A percentile compares a stretch with the other conserved stretches of the same genome.
These are phyloP conservation scores for Morpho achilles DNA, from an alignment of 2,888 invertebrate genomes.

Conservation along the genomic window DNA sequence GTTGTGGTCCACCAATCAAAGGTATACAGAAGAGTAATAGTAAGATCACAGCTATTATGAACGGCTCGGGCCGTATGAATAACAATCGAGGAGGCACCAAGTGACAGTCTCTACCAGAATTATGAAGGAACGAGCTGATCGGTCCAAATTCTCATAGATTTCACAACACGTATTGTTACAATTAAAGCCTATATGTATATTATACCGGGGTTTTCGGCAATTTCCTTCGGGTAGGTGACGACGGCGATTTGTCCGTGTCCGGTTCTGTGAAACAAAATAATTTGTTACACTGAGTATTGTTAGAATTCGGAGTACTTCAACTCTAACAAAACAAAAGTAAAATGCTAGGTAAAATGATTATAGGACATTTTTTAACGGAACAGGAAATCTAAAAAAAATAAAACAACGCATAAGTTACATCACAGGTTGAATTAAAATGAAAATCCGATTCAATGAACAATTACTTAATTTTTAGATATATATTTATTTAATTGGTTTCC, in stretches of 20 bases:
- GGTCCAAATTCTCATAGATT: slow-evolving; percentile 67
- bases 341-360: no score
- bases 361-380: slow-evolving; percentile 21
- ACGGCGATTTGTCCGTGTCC: slow-evolving; percentile 91
- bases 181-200: slow-evolving; percentile 81
- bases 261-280: slow-evolving; percentile 81
- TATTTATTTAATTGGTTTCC: no score
- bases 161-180: slow-evolving; percentile 80
- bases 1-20: slow-evolving; percentile 49
- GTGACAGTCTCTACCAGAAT: slow-evolving; percentile 74
- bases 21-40: slow-evolving; percentile 40
- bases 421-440: slow-evolving; percentile 16
- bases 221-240: slow-evolving; percentile 95
- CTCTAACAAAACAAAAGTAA: neutral
- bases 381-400: slow-evolving; percentile 39
- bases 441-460: no score
- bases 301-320: slow-evolving; percentile 3
- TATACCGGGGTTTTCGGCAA: slow-evolving; percentile 98
- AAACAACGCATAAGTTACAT: slow-evolving; percentile 27
- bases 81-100: slow-evolving; percentile 74
- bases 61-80: slow-evolving; percentile 49
- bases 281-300: slow-evolving; percentile 2
- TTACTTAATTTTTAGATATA: no score
- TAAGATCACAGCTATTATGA: slow-evolving; percentile 46
- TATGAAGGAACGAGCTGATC: slow-evolving; percentile 55